A percentile compares a stretch with the other conserved stretches of the same genome.
Evolutionary conservation across 2,888 invertebrate species (phyloP).

Genomic region (Monopis laevigella): DNA sequence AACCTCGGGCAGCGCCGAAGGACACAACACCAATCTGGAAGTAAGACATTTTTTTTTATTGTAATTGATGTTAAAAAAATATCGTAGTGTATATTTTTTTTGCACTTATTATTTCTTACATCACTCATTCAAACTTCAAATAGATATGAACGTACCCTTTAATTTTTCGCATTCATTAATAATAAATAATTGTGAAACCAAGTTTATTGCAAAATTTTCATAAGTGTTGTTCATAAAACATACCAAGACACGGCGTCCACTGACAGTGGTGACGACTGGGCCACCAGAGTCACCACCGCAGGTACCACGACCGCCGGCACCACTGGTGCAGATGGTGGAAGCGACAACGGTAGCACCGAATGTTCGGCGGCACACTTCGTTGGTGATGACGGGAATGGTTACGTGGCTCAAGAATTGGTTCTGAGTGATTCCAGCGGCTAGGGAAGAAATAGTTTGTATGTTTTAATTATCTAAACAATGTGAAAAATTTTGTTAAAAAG

Average conservation of each 20-base stretch:
- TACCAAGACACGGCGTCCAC: slow-evolving; percentile 17
- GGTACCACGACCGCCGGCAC: slow-evolving; percentile 27
- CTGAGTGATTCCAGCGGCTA: slow-evolving; percentile 11
- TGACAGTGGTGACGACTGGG: slow-evolving; percentile 16
- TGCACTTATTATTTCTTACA: too few species aligned
- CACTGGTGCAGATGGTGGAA: slow-evolving; percentile 33
- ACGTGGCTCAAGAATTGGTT: slow-evolving; percentile 17
- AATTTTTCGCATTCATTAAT: too few species aligned
- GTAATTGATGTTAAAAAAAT: too few species aligned
- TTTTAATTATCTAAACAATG: not conserved
- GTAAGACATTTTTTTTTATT: too few species aligned
- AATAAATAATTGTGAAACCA: too few species aligned
- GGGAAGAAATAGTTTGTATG: not conserved
- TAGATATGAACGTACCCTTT: too few species aligned
- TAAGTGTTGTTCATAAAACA: too few species aligned
- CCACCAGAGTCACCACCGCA: slow-evolving; percentile 27
- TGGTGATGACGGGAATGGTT: slow-evolving; percentile 25
- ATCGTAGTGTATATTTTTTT: too few species aligned
- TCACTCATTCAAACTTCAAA: too few species aligned
- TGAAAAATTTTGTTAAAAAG: too few species aligned
- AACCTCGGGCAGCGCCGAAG: slow-evolving; percentile 26
- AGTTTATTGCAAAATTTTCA: too few species aligned
- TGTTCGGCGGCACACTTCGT: slow-evolving; percentile 26
- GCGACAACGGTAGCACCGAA: slow-evolving; percentile 25
- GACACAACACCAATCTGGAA: slow-evolving; percentile 33